Percentiles rank a stretch among this genome's conserved stretches.
These are phyloP conservation scores for Melipona beecheii DNA, from an alignment of 2,888 invertebrate genomes.

Conservation along the genomic window DNA sequence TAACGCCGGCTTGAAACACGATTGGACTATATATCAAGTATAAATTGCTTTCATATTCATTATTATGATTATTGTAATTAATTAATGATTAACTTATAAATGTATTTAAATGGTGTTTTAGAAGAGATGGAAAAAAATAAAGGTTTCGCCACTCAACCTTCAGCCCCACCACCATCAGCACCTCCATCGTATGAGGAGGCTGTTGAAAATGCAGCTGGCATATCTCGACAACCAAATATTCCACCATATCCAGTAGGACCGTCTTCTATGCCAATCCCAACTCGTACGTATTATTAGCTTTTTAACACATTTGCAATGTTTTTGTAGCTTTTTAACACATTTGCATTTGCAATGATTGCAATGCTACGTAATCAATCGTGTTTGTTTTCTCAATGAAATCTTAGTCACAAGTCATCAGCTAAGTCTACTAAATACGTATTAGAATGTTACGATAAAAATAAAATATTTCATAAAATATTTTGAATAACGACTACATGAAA, in stretches of 20 bases:
- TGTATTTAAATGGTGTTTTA: slow-evolving; percentile 1
- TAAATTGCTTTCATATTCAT: not conserved
- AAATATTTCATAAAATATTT: not conserved
- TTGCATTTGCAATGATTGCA: no score
- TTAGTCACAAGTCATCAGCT: not conserved
- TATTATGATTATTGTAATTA: no score
- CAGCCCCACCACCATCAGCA: slow-evolving; percentile 74
- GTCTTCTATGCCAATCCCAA: slow-evolving; percentile 60
- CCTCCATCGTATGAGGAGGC: slow-evolving; percentile 81
- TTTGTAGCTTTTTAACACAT: no score
- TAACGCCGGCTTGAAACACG: not conserved
- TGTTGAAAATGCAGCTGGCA: slow-evolving; percentile 66
- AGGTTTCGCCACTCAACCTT: slow-evolving; percentile 42
- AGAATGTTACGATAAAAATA: not conserved
- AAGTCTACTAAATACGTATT: not conserved
- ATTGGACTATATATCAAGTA: not conserved
- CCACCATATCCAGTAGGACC: slow-evolving; percentile 52
- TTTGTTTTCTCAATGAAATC: not conserved
- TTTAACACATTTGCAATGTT: not conserved
- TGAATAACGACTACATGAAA: not conserved
- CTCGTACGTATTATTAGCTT: slow-evolving; percentile 65
- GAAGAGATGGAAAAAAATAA: slow-evolving; percentile 44
- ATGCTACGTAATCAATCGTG: not conserved
- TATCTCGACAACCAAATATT: slow-evolving; percentile 39
- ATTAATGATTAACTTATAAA: no score